Base-by-base conservation (phyloP, 2,113 vertebrate species). In the Hepsetus odoe region DNA sequence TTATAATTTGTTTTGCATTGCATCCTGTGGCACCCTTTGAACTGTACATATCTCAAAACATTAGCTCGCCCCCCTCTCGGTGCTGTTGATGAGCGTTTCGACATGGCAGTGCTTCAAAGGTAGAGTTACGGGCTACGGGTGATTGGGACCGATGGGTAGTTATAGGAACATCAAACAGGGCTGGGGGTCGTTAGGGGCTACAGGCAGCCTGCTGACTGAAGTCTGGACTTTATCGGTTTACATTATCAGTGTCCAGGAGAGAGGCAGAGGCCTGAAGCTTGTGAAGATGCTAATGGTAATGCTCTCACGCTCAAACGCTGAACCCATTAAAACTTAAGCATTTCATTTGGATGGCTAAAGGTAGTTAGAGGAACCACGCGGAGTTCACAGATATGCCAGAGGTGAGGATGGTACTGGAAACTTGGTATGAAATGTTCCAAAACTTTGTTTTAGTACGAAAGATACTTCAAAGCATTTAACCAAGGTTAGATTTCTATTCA, bases 11-110 rank as follows among this genome's bases (percentile, higher is more conserved):
- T 38, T 53, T 66, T 76, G 46, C 30, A 20, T 42, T 77, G 24
- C 35, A 14, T 42, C 33, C 30, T 71, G 49, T 26, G 68, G 68
- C 44, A 44, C 68, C 35, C 68, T 71, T 71, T 71, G 46, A 71
- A 71, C 68, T 71, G 28, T 7, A n/a, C 55, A 53, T 55, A n/a
- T 71, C 68, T 53, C 68, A n/a, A 51, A 53, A 71, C 68, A 71
- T 71, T 32, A 35, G 68, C 30, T 42, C 13, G 46, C 20, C 30
- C 49, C 26, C 51, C 24, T 70, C 32, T 53, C 51, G 51, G 22
- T 55, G 49, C 30, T 55, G 68, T 33, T 32, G 59, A 71, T 42
- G 65, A 68, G 38, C 68, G 18, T 55, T 55, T 71, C 18, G 68
- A 22, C 30, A 71, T 22, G 68, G 49, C 49, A 18, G 28, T 20